Percentiles rank a stretch among this genome's conserved stretches.
Conservation (phyloP, 2,797 vertebrate species). For the Schizopygopsis malacanthus region DNA sequence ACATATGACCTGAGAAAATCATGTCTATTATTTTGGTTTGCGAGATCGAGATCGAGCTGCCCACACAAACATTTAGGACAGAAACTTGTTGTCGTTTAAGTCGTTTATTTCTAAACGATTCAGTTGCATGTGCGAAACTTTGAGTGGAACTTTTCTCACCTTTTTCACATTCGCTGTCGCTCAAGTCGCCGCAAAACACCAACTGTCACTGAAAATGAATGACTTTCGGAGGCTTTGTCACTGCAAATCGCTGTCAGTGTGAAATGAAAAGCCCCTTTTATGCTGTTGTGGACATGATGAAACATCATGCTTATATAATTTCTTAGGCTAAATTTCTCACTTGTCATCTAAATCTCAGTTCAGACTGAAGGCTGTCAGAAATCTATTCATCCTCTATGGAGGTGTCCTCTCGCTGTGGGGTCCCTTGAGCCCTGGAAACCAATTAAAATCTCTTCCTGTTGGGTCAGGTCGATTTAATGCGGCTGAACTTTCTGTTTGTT, state of each 20-base stretch:
- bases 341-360: conserved; percentile 33
- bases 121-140: too few relatives aligned
- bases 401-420: not conserved
- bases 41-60: too few relatives aligned
- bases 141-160: not conserved
- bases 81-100: too few relatives aligned
- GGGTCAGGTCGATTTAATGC: not conserved
- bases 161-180: not conserved
- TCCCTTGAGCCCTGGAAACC: conserved; percentile 10
- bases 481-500: not conserved
- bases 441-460: conserved; percentile 13
- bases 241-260: conserved; percentile 12
- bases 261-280: conserved; percentile 7
- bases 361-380: conserved; percentile 24
- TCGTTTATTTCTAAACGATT: too few relatives aligned
- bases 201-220: not conserved
- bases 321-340: conserved; percentile 33
- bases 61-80: too few relatives aligned
- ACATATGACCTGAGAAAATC: too few relatives aligned
- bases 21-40: too few relatives aligned
- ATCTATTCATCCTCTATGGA: not conserved
- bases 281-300: not conserved
- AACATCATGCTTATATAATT: not conserved
- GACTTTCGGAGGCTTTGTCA: not conserved
- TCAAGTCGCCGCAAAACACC: not conserved